A percentile compares a stretch with the other conserved stretches of the same genome.
These are phyloP conservation scores for Myiopsitta monachus DNA, from an alignment of 2,113 vertebrate genomes.

Conservation along the genomic window DNA sequence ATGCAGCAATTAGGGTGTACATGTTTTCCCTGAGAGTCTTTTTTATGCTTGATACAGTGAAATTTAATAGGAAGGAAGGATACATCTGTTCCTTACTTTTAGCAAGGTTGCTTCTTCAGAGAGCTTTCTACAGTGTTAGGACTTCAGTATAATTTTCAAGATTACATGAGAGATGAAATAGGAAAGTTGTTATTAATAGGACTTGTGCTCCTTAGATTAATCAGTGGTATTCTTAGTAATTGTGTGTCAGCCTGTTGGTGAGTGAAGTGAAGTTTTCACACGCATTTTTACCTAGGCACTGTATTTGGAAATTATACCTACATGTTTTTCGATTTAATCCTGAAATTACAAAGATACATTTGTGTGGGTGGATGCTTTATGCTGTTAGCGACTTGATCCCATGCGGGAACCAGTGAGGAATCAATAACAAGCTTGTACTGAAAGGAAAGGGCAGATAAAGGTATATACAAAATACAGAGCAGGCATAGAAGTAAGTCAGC, in stretches of 20 bases:
- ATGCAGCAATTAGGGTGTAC: background rate
- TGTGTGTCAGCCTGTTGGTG: background rate
- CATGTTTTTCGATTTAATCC: constrained; percentile 2
- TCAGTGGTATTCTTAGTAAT: background rate
- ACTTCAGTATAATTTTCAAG: constrained; percentile 38
- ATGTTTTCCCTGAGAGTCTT: background rate
- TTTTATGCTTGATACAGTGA: background rate
- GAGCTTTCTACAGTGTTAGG: background rate
- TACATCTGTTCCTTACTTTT: background rate
- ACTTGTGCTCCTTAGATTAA: background rate
- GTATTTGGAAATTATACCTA: constrained; percentile 20
- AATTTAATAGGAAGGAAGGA: constrained; percentile 9
- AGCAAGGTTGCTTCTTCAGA: background rate
- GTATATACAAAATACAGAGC: background rate
- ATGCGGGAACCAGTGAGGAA: background rate
- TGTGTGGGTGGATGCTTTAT: background rate
- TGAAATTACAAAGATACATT: constrained; percentile 37
- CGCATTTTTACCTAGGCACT: background rate
- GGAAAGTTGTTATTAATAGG: constrained; percentile 51
- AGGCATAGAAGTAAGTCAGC: background rate
- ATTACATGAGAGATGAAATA: constrained; percentile 58
- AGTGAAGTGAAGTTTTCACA: constrained; percentile 42
- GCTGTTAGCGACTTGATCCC: constrained; percentile 8
- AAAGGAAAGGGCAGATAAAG: background rate
- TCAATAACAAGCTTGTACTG: background rate